Conservation (phyloP, 2,888 invertebrate genomes). For the Heliconius cydno region DNA sequence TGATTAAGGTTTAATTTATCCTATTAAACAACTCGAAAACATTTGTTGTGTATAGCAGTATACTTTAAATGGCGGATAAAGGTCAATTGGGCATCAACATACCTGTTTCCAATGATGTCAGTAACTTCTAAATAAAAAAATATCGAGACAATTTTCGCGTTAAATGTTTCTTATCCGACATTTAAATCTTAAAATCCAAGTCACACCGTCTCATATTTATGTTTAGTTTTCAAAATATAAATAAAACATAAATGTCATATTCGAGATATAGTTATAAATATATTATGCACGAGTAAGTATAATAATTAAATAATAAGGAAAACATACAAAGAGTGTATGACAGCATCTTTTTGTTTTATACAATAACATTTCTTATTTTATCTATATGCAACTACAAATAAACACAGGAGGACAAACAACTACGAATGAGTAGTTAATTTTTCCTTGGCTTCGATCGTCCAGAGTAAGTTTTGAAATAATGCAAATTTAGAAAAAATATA, state of each 20-base stretch:
- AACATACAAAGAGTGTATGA: too few relatives aligned
- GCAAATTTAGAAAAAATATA: too few relatives aligned
- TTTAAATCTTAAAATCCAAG: neutral
- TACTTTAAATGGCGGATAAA: conserved; percentile 49
- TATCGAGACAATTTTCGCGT: neutral
- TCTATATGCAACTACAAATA: too few relatives aligned
- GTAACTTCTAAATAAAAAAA: conserved; percentile 8
- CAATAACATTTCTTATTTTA: too few relatives aligned
- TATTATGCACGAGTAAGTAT: too few relatives aligned
- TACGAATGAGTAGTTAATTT: neutral
- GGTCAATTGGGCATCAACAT: conserved; percentile 46
- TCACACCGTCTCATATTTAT: too few relatives aligned
- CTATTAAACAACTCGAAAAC: conserved; percentile 11
- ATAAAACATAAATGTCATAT: too few relatives aligned
- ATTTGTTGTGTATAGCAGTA: conserved; percentile 42
- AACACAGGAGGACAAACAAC: too few relatives aligned
- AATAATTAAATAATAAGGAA: too few relatives aligned
- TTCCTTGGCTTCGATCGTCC: neutral
- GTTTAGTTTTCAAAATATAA: too few relatives aligned
- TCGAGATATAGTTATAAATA: too few relatives aligned
- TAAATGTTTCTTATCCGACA: neutral
- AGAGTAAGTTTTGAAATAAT: neutral
- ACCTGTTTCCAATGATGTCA: conserved; percentile 38
- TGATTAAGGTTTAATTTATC: conserved; percentile 19
- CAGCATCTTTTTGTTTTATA: too few relatives aligned